phyloP scores from a whole-genome alignment of 2,888 invertebrate genomes.

The Synergus gifuensis region DNA sequence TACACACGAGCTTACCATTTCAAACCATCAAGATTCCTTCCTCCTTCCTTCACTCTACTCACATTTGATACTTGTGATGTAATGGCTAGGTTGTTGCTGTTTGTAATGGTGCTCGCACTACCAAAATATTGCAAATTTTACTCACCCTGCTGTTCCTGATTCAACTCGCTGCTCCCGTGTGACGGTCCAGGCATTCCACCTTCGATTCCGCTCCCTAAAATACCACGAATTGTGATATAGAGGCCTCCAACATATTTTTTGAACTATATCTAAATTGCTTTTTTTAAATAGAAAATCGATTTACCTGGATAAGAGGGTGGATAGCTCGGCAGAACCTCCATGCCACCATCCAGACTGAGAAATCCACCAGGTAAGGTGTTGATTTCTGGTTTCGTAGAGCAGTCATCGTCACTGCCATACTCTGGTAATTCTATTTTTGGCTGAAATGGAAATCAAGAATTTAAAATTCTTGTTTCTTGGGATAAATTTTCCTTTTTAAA shows the following conservation, averaged over 20 bases:
- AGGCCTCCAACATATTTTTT: neutral
- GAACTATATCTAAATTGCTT: too few relatives aligned
- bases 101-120: slow-evolving; percentile 78
- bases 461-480: neutral
- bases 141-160: slow-evolving; percentile 77
- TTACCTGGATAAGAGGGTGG: slow-evolving; percentile 75
- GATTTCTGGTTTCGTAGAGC: slow-evolving; percentile 74
- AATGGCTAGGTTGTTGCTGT: slow-evolving; percentile 78
- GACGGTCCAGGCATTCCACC: slow-evolving; percentile 76
- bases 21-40: slow-evolving; percentile 75
- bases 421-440: slow-evolving; percentile 88
- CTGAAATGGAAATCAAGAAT: slow-evolving; percentile 73
- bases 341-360: slow-evolving; percentile 76
- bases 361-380: slow-evolving; percentile 75
- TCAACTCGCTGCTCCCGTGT: slow-evolving; percentile 73
- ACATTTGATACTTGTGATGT: slow-evolving; percentile 75
- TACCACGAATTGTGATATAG: neutral
- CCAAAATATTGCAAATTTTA: slow-evolving; percentile 67
- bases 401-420: slow-evolving; percentile 85
- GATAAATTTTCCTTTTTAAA: slow-evolving; percentile 21
- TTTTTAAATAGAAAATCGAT: neutral
- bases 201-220: slow-evolving; percentile 72
- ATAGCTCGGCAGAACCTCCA: slow-evolving; percentile 76
- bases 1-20: slow-evolving; percentile 78
- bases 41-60: slow-evolving; percentile 69